A percentile compares a stretch with the other conserved stretches of the same genome.
These are phyloP conservation scores for Ciconia stormi DNA, from an alignment of 2,113 vertebrate genomes.

Conservation along the genomic window DNA sequence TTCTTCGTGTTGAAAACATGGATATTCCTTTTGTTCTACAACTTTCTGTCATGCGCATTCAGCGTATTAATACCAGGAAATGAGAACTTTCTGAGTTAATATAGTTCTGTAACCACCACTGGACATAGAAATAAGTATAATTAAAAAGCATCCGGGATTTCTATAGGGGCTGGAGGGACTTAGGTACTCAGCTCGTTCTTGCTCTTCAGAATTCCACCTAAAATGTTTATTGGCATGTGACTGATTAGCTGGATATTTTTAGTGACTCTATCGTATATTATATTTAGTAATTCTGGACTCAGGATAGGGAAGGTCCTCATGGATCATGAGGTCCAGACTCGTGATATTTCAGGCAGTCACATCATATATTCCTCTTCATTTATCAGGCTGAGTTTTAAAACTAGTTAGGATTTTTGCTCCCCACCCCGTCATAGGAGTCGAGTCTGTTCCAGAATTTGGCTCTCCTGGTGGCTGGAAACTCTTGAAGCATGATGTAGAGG, in stretches of 20 bases:
- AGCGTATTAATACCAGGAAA: background rate
- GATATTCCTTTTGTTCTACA: background rate
- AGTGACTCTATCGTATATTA: background rate
- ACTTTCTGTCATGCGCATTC: background rate
- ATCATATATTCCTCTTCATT: slow-evolving; percentile 19
- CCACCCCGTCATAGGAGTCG: background rate
- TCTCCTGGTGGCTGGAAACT: background rate
- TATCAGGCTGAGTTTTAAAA: slow-evolving; percentile 37
- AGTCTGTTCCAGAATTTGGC: background rate
- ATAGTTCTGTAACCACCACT: background rate
- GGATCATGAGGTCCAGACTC: slow-evolving; percentile 6
- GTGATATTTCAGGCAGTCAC: slow-evolving; percentile 48
- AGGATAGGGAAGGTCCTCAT: background rate
- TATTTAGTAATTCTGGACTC: slow-evolving; percentile 7
- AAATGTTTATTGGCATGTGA: background rate
- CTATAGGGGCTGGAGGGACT: background rate
- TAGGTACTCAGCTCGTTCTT: background rate
- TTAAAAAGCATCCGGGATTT: background rate
- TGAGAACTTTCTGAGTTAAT: background rate
- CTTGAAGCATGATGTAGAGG: background rate
- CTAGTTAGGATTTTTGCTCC: slow-evolving; percentile 6
- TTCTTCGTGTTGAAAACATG: background rate
- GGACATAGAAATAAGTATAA: background rate
- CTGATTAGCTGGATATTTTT: slow-evolving; percentile 11
- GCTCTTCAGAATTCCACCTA: background rate